These are phyloP conservation scores for Lasioglossum zephyrum DNA, from an alignment of 2,888 invertebrate genomes.

Conservation along the genomic window DNA sequence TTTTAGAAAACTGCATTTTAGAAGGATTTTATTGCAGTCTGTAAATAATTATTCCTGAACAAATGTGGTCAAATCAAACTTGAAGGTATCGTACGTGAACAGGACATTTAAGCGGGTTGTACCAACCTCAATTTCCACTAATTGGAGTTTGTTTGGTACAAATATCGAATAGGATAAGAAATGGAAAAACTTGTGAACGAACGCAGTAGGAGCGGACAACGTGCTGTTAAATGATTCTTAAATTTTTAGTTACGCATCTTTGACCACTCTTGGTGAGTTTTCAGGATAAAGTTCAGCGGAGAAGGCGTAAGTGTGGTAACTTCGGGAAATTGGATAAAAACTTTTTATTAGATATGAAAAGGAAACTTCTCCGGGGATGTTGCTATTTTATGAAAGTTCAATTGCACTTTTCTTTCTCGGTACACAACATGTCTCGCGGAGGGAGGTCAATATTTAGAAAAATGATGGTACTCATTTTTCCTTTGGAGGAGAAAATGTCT, in stretches of 20 bases:
- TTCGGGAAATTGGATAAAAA: conserved; percentile 33
- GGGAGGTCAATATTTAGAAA: neutral
- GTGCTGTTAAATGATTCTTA: conserved; percentile 7
- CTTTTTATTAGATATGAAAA: conserved; percentile 48
- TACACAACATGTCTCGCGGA: conserved; percentile 1
- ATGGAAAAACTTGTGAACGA: neutral
- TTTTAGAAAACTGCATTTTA: neutral
- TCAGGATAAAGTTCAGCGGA: conserved; percentile 10
- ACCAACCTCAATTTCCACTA: neutral
- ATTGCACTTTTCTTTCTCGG: conserved; percentile 6
- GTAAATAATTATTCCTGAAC: neutral
- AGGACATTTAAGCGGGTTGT: neutral
- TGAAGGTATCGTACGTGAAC: neutral
- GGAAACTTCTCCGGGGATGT: conserved; percentile 28
- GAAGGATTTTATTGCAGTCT: neutral
- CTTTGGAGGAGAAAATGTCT: neutral
- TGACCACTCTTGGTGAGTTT: conserved; percentile 6
- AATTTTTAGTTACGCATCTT: conserved; percentile 12
- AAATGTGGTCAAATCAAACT: neutral
- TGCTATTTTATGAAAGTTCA: conserved; percentile 20
- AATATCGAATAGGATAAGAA: neutral
- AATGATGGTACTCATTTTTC: neutral
- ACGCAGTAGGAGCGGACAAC: neutral
- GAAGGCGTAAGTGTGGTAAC: conserved; percentile 30
- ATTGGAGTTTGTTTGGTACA: neutral